These are phyloP conservation scores for Armadillidium nasatum DNA, from an alignment of 1,140 invertebrate genomes.

Conservation along the genomic window DNA sequence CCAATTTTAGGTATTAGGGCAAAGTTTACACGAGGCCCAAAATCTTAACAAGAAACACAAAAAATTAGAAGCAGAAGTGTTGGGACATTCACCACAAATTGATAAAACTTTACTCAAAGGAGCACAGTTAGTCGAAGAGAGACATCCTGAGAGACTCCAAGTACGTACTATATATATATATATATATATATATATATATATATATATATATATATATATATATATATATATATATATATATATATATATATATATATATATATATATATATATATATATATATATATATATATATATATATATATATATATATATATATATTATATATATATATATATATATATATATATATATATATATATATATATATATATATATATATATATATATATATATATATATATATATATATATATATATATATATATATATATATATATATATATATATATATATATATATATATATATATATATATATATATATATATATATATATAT, in stretches of 20 bases:
- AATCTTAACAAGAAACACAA: slow-evolving; percentile 89
- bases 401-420: not conserved
- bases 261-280: too few relatives aligned
- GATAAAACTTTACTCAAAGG: slow-evolving; percentile 66
- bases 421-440: not conserved
- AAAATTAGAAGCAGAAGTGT: slow-evolving; percentile 80
- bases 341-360: not conserved
- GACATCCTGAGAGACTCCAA: slow-evolving; percentile 28
- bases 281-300: too few relatives aligned
- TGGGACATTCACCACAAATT: slow-evolving; percentile 62
- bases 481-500: not conserved
- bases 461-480: slow-evolving; percentile 1
- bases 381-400: not conserved
- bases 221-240: too few relatives aligned
- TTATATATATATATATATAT: not conserved
- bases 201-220: too few relatives aligned
- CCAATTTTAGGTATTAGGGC: slow-evolving; percentile 56
- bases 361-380: not conserved
- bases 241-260: too few relatives aligned
- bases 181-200: too few relatives aligned
- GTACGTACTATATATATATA: not conserved
- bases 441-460: not conserved
- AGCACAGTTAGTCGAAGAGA: slow-evolving; percentile 19
- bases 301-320: too few relatives aligned
- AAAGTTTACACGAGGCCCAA: slow-evolving; percentile 79